Conservation (phyloP, 2,888 invertebrate species). For the Mactromeris polynyma region DNA sequence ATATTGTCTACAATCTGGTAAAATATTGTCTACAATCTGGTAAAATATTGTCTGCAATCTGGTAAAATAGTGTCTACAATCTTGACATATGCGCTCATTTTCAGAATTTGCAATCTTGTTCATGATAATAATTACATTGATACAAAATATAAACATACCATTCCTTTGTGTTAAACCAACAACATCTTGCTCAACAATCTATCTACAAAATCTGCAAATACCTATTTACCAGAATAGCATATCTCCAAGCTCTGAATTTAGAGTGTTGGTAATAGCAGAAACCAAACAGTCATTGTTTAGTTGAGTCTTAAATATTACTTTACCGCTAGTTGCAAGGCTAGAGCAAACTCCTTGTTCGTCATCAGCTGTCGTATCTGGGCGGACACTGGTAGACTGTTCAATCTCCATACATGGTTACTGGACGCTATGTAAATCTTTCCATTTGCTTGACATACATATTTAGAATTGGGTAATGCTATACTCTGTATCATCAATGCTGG, state of each 20-base stretch:
- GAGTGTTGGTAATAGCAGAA: too few species aligned
- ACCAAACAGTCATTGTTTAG: too few species aligned
- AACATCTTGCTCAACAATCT: too few species aligned
- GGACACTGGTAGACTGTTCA: constrained; percentile 93
- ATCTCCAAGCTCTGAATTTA: not conserved
- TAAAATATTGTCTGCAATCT: too few species aligned
- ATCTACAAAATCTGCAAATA: not conserved
- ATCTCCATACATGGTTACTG: constrained; percentile 91
- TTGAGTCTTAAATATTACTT: constrained; percentile 83
- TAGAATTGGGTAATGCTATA: constrained; percentile 89
- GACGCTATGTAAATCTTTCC: constrained; percentile 96
- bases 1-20: too few species aligned
- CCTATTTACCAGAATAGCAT: not conserved
- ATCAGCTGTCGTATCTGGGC: constrained; percentile 94
- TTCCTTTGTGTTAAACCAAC: too few species aligned
- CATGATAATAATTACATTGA: too few species aligned
- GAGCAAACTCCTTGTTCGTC: constrained; percentile 96
- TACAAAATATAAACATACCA: not conserved
- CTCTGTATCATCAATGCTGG: constrained; percentile 94
- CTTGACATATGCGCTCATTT: too few species aligned
- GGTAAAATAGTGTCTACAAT: too few species aligned
- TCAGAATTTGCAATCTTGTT: too few species aligned
- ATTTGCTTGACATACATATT: constrained; percentile 84
- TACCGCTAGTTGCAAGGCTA: constrained; percentile 96
- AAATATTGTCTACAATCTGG: too few species aligned